Evolutionary conservation across 2,888 invertebrate species (phyloP), one percentile per base, ranked within the genome.

Genomic region (Theristus sp.): DNA sequence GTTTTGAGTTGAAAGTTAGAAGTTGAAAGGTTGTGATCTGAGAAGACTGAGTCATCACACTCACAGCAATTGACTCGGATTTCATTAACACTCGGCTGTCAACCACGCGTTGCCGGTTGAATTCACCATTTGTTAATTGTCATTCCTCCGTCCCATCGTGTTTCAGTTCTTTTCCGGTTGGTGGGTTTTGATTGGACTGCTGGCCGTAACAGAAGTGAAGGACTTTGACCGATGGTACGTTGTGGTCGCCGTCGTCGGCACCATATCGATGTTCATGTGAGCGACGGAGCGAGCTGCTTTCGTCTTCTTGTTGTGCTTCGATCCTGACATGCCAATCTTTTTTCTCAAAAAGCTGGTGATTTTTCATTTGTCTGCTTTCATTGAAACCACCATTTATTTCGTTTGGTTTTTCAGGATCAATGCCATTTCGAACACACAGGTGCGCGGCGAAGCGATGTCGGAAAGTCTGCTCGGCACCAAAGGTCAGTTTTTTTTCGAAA

Each of bases 391-490:
- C n/a, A n/a, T n/a, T n/a, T n/a, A n/a, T n/a, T n/a, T n/a, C n/a
- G n/a, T n/a, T n/a, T n/a, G n/a, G n/a, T n/a, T n/a, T n/a, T 71
- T 17, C 68, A 83, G 83, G 81, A 87, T 98, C 46, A 98, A 98
- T 77, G 84, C 89, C 1, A 90, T 98, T 0, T 87, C 91, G 17
- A 94, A 93, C 79, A 86, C 89, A 60, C 90, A 91, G 80, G 86
- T 89, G 26, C 79, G 85, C 66, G 89, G 85, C 30, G 69, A 68
- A 54, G 64, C 67, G 28, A 68, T 71, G 55, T 67, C 69, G 27
- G 72, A 72, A 56, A 69, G 71, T 22, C 60, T 72, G 31, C 66
- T 73, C 73, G 90, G 89, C 1, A 83, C 87, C 0, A 83, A 87
- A 68, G 89, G 89, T 62, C 27, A 53, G 57, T 26, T n/a, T n/a